Evolutionary conservation across 2,888 invertebrate species (phyloP).

Genomic region (Dynastes maya): DNA sequence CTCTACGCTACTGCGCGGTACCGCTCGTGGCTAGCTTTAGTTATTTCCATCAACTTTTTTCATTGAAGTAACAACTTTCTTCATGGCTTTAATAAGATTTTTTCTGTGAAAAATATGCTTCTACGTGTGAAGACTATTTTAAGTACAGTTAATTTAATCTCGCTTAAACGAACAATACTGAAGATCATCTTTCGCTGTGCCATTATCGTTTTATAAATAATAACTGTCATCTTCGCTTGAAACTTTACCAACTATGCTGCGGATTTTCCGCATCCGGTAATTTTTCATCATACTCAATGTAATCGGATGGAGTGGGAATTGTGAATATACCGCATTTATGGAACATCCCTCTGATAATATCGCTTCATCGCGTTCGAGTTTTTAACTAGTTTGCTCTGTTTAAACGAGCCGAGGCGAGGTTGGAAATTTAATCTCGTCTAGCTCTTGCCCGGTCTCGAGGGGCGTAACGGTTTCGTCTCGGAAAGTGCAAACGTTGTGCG

Average conservation of each 20-base stretch:
- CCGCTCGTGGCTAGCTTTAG: too few relatives aligned
- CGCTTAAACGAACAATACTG: too few relatives aligned
- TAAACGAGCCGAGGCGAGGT: slow-evolving; percentile 14
- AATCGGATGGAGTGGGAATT: neutral
- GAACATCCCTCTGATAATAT: slow-evolving; percentile 15
- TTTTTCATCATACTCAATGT: slow-evolving; percentile 6
- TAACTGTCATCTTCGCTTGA: neutral
- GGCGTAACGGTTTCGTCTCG: neutral
- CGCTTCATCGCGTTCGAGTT: slow-evolving; percentile 4
- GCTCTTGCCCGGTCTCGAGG: neutral
- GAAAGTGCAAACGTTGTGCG: slow-evolving; percentile 15
- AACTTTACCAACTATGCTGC: neutral
- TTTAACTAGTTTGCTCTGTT: slow-evolving; percentile 18
- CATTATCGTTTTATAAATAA: too few relatives aligned
- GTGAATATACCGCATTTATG: neutral
- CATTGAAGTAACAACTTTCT: too few relatives aligned
- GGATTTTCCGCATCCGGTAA: neutral
- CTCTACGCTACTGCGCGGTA: too few relatives aligned
- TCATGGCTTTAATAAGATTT: too few relatives aligned
- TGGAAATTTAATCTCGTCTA: slow-evolving; percentile 12
- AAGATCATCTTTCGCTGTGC: too few relatives aligned
- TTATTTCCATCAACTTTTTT: neutral
- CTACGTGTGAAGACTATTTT: too few relatives aligned
- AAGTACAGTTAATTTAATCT: too few relatives aligned
- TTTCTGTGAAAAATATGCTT: too few relatives aligned